Percentiles rank a stretch among this genome's conserved stretches.
phyloP scores from a whole-genome alignment of 64 coral and sea anemone species.

The Pocillopora verrucosa region DNA sequence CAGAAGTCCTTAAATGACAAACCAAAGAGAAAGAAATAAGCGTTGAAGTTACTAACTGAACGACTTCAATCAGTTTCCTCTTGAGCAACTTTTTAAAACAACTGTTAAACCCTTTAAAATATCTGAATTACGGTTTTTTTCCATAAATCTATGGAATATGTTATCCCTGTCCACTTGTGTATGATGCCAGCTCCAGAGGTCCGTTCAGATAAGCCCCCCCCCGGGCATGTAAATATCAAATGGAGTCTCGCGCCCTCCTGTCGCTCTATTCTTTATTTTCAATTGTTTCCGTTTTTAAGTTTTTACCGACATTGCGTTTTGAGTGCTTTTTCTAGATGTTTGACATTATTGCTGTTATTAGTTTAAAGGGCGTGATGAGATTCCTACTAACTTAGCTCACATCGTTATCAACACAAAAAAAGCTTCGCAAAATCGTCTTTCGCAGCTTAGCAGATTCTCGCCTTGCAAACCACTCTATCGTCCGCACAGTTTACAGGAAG shows the following conservation, averaged over 20 bases:
- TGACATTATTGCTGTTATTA: constrained; percentile 3
- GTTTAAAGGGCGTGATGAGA: background rate
- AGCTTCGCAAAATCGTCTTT: background rate
- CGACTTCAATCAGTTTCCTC: too few species aligned
- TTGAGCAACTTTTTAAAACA: too few species aligned
- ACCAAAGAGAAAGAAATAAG: too few species aligned
- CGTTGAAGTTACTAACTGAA: too few species aligned
- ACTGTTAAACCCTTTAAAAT: too few species aligned
- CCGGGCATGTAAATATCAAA: background rate
- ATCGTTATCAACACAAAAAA: background rate
- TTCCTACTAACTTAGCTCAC: background rate
- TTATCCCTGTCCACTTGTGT: too few species aligned
- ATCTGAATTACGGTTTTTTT: too few species aligned
- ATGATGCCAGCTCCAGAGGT: too few species aligned
- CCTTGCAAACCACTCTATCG: background rate
- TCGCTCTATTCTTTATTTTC: background rate
- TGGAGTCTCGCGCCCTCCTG: background rate
- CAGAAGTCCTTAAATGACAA: too few species aligned
- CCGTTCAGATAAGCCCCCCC: too few species aligned
- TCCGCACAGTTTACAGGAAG: background rate
- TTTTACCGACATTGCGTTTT: background rate
- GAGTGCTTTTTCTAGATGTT: constrained; percentile 4
- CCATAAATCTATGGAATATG: too few species aligned
- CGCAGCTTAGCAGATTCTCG: background rate
- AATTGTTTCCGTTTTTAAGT: background rate